Percentiles rank a stretch among this genome's conserved stretches.
Evolutionary conservation across 23 tunicate genomes (phyloP).

Genomic region (Styela clava): DNA sequence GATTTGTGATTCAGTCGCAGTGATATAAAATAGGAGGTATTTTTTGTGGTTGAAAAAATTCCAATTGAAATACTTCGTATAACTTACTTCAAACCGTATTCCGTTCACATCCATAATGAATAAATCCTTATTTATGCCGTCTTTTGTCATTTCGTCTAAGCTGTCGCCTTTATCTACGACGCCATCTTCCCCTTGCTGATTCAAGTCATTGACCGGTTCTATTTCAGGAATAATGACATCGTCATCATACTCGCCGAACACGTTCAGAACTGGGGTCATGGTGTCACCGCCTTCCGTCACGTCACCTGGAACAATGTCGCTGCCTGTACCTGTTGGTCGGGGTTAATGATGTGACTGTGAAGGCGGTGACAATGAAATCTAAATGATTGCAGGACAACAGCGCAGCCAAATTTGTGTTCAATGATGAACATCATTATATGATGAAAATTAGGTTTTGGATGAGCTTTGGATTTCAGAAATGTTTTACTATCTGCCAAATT

Average conservation of each 20-base stretch:
- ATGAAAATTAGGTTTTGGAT: too few species aligned
- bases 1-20: too few species aligned
- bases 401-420: not conserved
- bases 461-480: too few species aligned
- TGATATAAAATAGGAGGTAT: too few species aligned
- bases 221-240: constrained; percentile 22
- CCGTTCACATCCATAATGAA: constrained; percentile 34
- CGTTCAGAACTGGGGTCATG: not conserved
- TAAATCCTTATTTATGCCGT: constrained; percentile 1
- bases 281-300: constrained; percentile 31
- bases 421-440: not conserved
- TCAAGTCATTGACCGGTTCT: not conserved
- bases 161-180: constrained; percentile 7
- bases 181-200: not conserved
- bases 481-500: too few species aligned
- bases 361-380: not conserved
- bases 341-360: not conserved
- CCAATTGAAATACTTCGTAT: too few species aligned
- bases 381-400: not conserved
- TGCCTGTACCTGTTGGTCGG: not conserved
- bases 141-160: not conserved
- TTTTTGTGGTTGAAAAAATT: too few species aligned
- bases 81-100: constrained; percentile 9
- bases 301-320: constrained; percentile 11
- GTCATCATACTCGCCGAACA: not conserved